phyloP scores from a whole-genome alignment of 2,888 invertebrate genomes.

The Escarpia spicata region DNA sequence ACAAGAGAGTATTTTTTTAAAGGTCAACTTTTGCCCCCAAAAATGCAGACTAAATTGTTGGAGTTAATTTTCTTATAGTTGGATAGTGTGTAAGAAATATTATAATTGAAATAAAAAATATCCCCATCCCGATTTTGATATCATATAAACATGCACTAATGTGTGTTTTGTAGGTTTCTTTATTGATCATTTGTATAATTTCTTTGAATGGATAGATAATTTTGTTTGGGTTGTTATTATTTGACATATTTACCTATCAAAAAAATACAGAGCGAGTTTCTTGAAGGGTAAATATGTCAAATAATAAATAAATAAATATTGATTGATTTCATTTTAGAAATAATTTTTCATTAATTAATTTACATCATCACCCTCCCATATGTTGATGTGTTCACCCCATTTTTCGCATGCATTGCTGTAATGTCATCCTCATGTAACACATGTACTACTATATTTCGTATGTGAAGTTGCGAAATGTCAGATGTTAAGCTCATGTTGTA shows the following conservation, averaged over 20 bases:
- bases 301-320: too few relatives aligned
- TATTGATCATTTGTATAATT: not conserved
- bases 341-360: not conserved
- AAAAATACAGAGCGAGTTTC: too few relatives aligned
- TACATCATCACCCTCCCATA: not conserved
- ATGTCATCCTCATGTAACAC: not conserved
- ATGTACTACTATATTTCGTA: not conserved
- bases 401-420: not conserved
- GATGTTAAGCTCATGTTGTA: not conserved
- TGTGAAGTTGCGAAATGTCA: not conserved
- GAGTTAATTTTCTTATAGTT: not conserved
- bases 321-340: not conserved
- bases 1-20: not conserved
- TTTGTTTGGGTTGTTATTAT: too few relatives aligned
- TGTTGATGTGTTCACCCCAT: not conserved
- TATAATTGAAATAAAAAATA: not conserved
- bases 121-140: not conserved
- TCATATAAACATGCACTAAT: not conserved
- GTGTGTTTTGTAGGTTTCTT: not conserved
- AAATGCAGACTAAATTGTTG: not conserved
- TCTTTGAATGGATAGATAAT: too few relatives aligned
- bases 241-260: too few relatives aligned
- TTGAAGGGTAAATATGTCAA: too few relatives aligned
- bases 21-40: not conserved
- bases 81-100: not conserved